Evolutionary conservation across 2,888 invertebrate species (phyloP), one percentile per base, ranked within the genome.

Genomic region (Meteorus colon): DNA sequence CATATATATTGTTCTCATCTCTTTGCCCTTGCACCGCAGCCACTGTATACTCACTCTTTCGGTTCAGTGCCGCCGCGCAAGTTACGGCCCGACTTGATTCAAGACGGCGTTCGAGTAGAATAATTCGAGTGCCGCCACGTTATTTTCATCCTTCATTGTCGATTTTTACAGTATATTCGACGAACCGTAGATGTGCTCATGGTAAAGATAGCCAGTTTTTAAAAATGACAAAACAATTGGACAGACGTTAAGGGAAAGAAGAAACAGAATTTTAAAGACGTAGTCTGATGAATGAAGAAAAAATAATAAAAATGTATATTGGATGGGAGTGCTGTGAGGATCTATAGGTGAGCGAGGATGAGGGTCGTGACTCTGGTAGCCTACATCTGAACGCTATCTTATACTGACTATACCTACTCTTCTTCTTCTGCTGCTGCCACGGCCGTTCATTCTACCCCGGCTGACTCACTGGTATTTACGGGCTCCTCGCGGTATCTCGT

Each of bases 281-380:
- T 10, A 41, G 12, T 24, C 24, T 41, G 8, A 41, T 41, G 41
- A 41, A 41, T 41, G 31, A 71, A 59, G 16, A 60, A 29, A 73
- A 67, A 34, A 67, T 37, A 67, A 67, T 37, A 45, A 45, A 67
- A 12, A 45, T 55, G 45, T 65, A 60, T 60, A 60, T 59, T 51
- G 14, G 37, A 59, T 41, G 37, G 65, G 27, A 75, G 70, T 73
- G 16, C 34, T 34, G 41, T 16, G 6, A 45, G 10, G 19, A 31
- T 68, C n/a, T 67, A 27, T 27, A 68, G 24, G 27, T 27, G 14
- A 27, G 73, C 77, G 84, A 83, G 82, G 80, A 80, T 82, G 81
- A 79, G 77, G 74, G 86, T 88, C 88, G 88, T 88, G 88, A 88
- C 88, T 87, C 87, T 86, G 85, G 85, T 88, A 88, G 87, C 88